These are phyloP conservation scores for Ciconia maguari DNA, from an alignment of 2,113 vertebrate species.

Conservation along the genomic window DNA sequence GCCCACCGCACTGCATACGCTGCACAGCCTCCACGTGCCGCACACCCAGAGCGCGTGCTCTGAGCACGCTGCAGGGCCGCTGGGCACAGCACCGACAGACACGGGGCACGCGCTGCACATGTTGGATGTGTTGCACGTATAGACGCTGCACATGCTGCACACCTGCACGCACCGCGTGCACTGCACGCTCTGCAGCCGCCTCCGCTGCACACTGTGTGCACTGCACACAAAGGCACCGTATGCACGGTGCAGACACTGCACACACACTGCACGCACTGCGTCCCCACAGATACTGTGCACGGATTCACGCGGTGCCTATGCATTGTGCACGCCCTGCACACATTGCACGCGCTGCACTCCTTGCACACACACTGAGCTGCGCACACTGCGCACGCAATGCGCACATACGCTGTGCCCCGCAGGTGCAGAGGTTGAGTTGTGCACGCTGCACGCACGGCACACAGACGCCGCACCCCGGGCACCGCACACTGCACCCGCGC, in stretches of 20 bases:
- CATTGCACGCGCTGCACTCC: rapidly evolving
- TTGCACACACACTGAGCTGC: rapidly evolving
- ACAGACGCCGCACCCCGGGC: rapidly evolving
- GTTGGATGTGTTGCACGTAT: neutral
- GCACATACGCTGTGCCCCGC: rapidly evolving
- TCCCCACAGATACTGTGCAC: neutral
- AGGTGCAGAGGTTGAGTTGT: rapidly evolving
- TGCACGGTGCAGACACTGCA: rapidly evolving
- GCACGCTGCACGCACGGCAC: rapidly evolving
- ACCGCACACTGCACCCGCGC: neutral
- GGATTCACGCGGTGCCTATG: neutral
- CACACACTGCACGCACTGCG: rapidly evolving
- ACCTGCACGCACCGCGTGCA: neutral
- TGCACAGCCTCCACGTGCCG: rapidly evolving
- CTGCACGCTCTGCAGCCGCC: rapidly evolving
- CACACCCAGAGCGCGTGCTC: too few species aligned
- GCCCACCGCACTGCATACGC: neutral
- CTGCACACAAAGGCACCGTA: too few species aligned
- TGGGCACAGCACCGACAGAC: too few species aligned
- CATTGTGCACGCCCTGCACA: rapidly evolving
- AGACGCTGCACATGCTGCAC: neutral
- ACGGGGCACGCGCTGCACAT: rapidly evolving
- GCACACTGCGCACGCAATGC: rapidly evolving
- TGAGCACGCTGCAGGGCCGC: neutral
- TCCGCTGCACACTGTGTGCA: neutral